phyloP scores from a whole-genome alignment of 2,888 invertebrate species.

The Dendrolimus pini region DNA sequence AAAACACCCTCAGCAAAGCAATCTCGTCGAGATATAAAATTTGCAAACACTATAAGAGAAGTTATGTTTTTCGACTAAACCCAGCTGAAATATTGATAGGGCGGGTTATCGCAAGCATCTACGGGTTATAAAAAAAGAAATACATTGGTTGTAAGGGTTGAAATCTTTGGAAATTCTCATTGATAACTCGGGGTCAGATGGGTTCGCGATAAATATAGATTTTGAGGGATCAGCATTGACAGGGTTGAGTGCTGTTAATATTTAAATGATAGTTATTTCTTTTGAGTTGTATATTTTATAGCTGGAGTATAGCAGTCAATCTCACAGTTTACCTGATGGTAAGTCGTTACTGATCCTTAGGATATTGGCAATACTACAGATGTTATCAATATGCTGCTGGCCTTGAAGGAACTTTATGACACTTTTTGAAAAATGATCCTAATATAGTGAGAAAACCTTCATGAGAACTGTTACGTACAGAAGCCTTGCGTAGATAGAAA shows the following conservation, averaged over 20 bases:
- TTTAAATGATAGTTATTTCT: not conserved
- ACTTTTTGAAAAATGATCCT: too few relatives aligned
- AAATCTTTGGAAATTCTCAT: not conserved
- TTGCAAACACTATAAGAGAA: conserved; percentile 34
- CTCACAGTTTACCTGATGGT: not conserved
- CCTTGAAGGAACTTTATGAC: too few relatives aligned
- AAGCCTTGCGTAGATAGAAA: too few relatives aligned
- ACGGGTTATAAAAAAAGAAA: not conserved
- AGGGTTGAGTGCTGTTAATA: not conserved
- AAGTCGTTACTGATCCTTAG: too few relatives aligned
- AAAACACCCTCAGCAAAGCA: conserved; percentile 13
- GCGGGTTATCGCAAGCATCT: conserved; percentile 10
- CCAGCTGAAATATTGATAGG: conserved; percentile 35
- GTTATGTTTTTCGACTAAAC: conserved; percentile 33
- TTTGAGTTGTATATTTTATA: not conserved
- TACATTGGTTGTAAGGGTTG: not conserved
- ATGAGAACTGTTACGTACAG: too few relatives aligned
- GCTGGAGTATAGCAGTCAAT: not conserved
- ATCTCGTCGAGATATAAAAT: conserved; percentile 35
- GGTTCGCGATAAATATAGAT: not conserved
- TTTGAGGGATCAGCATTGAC: not conserved
- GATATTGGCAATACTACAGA: too few relatives aligned
- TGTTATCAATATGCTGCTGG: too few relatives aligned
- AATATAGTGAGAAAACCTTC: too few relatives aligned
- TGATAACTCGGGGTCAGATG: not conserved